Base-by-base conservation (phyloP, 1,140 invertebrate genomes). In the Ooceraea biroi region DNA sequence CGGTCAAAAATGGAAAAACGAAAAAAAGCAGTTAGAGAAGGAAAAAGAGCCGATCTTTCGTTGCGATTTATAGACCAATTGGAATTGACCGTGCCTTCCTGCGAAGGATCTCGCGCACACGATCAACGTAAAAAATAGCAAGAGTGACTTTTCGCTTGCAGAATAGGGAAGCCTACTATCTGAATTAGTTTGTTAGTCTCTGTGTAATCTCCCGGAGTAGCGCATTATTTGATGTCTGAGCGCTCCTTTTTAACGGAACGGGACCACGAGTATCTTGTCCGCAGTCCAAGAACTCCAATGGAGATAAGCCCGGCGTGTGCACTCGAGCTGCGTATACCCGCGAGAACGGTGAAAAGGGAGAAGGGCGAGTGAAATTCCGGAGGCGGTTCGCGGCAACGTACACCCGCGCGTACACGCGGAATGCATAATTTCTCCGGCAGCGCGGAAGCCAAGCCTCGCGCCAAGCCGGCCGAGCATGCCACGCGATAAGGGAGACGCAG, bases 341-440 rank as follows among this genome's bases (percentile, higher is more conserved):
- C 82, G 36, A 19, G 57, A 41, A 22, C 3, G 19, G 48, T 72
- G 36, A 19, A 46, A 41, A 17, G 2, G 19, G 48, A 68, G 80
- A 71, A 27, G 65, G 58, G 48, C 58, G 36, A 63, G 60, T 55
- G 82, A 77, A 83, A 77, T 77, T 77, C 72, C 82, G 25, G 36
- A 63, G 76, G 52, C 52, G 48, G 36, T 72, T 82, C 78, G 57
- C 46, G 46, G 27, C 58, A 74, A 63, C 78, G 57, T 74, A 55
- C 82, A 63, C 82, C 72, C 71, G 72, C 82, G 60, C 36, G 36
- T 73, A 69, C 82, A 83, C 82, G 71, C 82, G 58, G 82, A 77
- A 83, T 83, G 82, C 82, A 83, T 83, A 83, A 83, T 82, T 82
- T 82, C 48, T 50, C 30, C 76, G 22, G 50, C 57, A 36, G 14